Conservation (phyloP, 2,113 vertebrate species). For the Phylloscopus whistleri region DNA sequence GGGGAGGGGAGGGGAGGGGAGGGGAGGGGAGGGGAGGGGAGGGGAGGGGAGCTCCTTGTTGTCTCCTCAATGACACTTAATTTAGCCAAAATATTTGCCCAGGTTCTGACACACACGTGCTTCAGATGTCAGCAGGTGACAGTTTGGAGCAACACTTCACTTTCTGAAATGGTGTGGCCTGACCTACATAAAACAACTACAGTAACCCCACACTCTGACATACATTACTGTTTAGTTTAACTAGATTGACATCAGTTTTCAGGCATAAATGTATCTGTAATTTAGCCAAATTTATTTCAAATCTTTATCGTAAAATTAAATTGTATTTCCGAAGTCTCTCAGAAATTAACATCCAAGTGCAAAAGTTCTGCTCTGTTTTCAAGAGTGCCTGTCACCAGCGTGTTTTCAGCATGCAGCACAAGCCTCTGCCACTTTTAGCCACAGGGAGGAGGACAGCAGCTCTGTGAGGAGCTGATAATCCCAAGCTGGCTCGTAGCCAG, state of each 20-base stretch:
- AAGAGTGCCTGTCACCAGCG: no score
- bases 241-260: background rate
- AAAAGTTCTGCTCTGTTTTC: background rate
- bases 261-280: background rate
- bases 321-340: accelerated
- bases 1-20: no score
- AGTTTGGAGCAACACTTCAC: background rate
- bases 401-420: accelerated
- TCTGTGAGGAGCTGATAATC: background rate
- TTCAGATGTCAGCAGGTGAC: background rate
- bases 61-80: background rate
- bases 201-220: background rate
- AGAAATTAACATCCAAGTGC: background rate
- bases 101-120: background rate
- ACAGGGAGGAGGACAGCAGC: background rate
- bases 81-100: background rate
- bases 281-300: background rate
- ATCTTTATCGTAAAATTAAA: background rate
- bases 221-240: background rate
- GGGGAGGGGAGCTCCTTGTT: background rate
- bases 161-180: accelerated
- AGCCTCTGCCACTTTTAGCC: background rate
- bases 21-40: no score
- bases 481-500: background rate
- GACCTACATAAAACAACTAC: background rate